Evolutionary conservation across 2,888 invertebrate species (phyloP).

Genomic region (Ceriagrion tenellum): DNA sequence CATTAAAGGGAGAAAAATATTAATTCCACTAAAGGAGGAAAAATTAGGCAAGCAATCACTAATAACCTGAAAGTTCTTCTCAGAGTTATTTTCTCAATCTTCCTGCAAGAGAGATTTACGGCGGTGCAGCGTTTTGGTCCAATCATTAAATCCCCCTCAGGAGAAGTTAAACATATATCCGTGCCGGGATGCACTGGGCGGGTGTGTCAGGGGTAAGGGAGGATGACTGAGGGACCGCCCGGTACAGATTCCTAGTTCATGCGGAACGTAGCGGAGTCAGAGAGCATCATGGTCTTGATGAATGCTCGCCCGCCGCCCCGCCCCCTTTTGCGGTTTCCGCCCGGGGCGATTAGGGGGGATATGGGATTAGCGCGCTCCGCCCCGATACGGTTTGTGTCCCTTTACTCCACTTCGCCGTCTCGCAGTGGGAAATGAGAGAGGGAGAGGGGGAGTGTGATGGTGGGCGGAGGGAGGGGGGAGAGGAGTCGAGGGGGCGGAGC

Average conservation of each 20-base stretch:
- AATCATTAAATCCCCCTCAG: background rate
- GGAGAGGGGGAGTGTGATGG: too few species aligned
- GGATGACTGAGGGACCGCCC: slow-evolving; percentile 24
- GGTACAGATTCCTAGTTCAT: slow-evolving; percentile 47
- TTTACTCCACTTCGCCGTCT: slow-evolving; percentile 10
- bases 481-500: background rate
- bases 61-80: background rate
- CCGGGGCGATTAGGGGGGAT: slow-evolving; percentile 32
- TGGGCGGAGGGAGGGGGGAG: background rate
- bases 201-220: background rate
- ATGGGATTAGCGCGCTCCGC: slow-evolving; percentile 32
- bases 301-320: slow-evolving; percentile 23
- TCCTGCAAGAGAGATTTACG: background rate
- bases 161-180: background rate
- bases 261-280: slow-evolving; percentile 44
- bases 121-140: background rate
- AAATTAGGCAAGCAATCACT: background rate
- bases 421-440: slow-evolving; percentile 30
- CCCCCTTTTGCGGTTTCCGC: slow-evolving; percentile 20
- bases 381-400: slow-evolving; percentile 43
- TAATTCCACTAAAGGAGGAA: too few species aligned
- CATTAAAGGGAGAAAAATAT: too few species aligned
- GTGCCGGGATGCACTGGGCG: background rate
- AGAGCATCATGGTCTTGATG: slow-evolving; percentile 54
- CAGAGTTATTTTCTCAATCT: background rate